A percentile compares a stretch with the other conserved stretches of the same genome.
phyloP scores from a whole-genome alignment of 2,797 vertebrate genomes.

The Xyrichtys novacula region DNA sequence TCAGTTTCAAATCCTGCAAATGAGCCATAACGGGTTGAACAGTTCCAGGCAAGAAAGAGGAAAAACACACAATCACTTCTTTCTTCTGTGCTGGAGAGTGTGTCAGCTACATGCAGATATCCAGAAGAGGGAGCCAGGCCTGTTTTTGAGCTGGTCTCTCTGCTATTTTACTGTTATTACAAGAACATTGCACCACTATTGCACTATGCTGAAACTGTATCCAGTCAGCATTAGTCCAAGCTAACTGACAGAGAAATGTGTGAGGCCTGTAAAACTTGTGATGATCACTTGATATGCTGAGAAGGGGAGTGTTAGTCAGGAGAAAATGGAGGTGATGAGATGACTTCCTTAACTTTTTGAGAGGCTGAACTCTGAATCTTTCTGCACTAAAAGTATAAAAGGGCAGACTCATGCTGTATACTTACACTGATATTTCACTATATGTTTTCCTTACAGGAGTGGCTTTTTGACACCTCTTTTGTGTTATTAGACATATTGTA shows the following conservation, averaged over 20 bases:
- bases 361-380: not conserved
- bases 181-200: slow-evolving; percentile 45
- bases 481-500: too few species aligned
- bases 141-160: slow-evolving; percentile 1
- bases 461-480: not conserved
- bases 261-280: not conserved
- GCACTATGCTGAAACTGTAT: slow-evolving; percentile 11
- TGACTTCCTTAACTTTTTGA: slow-evolving; percentile 2
- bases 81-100: not conserved
- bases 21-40: slow-evolving; percentile 4
- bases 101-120: slow-evolving; percentile 2
- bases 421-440: not conserved
- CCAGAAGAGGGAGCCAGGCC: slow-evolving; percentile 67
- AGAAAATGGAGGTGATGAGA: not conserved
- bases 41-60: not conserved
- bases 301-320: slow-evolving; percentile 6
- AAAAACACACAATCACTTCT: not conserved
- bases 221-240: not conserved
- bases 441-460: not conserved
- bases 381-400: not conserved
- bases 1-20: slow-evolving; percentile 33
- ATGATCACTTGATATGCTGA: slow-evolving; percentile 27
- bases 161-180: slow-evolving; percentile 32
- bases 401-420: not conserved
- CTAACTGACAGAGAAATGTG: slow-evolving; percentile 24